A percentile compares a stretch with the other conserved stretches of the same genome.
Conservation (phyloP, 2,888 invertebrate genomes). For the Chymomyza fuscimana region DNA sequence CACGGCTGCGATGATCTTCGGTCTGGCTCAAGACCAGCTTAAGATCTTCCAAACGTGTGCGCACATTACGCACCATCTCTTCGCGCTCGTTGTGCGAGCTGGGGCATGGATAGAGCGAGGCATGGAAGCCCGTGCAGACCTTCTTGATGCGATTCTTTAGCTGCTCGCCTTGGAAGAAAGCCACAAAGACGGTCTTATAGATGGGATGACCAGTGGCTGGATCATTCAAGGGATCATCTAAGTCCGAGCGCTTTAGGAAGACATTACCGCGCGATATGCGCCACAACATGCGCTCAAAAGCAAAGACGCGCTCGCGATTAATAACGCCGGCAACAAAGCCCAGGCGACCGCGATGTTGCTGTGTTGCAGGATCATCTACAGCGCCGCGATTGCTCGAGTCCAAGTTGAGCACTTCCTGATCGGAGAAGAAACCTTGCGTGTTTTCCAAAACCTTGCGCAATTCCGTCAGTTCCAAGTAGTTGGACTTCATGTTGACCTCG, state of each 20-base stretch:
- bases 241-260: slow-evolving; percentile 90
- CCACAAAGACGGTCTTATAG: slow-evolving; percentile 91
- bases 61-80: slow-evolving; percentile 92
- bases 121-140: slow-evolving; percentile 93
- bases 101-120: slow-evolving; percentile 93
- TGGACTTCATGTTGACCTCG: slow-evolving; percentile 95
- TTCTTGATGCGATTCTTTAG: slow-evolving; percentile 91
- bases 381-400: slow-evolving; percentile 86
- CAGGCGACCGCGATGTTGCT: slow-evolving; percentile 79
- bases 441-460: slow-evolving; percentile 95
- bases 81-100: slow-evolving; percentile 88
- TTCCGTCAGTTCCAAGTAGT: slow-evolving; percentile 95
- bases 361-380: slow-evolving; percentile 76
- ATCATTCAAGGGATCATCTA: slow-evolving; percentile 88
- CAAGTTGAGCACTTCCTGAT: slow-evolving; percentile 78
- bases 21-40: slow-evolving; percentile 90
- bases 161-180: slow-evolving; percentile 92
- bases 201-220: slow-evolving; percentile 86
- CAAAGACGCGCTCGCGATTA: slow-evolving; percentile 89
- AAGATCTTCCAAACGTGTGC: slow-evolving; percentile 91
- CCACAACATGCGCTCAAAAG: slow-evolving; percentile 94
- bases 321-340: slow-evolving; percentile 94
- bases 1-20: slow-evolving; percentile 91
- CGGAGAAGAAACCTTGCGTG: slow-evolving; percentile 84
- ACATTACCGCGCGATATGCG: slow-evolving; percentile 93